A percentile compares a stretch with the other conserved stretches of the same genome.
Evolutionary conservation across 2,888 invertebrate species (phyloP).

Genomic region (Harpagoxenus sublaevis): DNA sequence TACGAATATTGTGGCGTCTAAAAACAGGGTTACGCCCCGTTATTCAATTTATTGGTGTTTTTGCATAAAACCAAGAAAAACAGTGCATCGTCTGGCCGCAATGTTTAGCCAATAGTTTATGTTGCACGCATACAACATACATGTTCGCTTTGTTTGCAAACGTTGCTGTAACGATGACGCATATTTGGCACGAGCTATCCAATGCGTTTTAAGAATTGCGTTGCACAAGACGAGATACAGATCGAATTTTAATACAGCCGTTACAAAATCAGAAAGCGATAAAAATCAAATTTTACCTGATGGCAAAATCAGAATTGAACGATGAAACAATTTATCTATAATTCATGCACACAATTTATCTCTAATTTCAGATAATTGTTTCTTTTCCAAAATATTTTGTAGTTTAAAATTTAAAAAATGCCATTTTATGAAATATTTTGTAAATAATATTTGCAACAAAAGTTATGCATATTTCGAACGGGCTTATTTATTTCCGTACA

Average conservation of each 20-base stretch:
- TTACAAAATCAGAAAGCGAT: slow-evolving; percentile 27
- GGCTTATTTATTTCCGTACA: slow-evolving; percentile 28
- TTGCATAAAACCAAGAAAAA: slow-evolving; percentile 55
- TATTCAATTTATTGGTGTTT: slow-evolving; percentile 83
- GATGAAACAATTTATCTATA: background rate
- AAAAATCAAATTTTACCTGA: background rate
- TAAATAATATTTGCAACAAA: background rate
- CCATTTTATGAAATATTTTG: background rate
- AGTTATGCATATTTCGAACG: slow-evolving; percentile 6
- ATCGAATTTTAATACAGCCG: slow-evolving; percentile 40
- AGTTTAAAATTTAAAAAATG: background rate
- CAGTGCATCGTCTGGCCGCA: slow-evolving; percentile 22
- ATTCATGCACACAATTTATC: background rate
- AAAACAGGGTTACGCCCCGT: slow-evolving; percentile 51
- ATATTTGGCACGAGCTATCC: slow-evolving; percentile 60
- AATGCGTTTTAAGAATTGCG: slow-evolving; percentile 49
- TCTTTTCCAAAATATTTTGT: background rate
- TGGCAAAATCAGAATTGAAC: background rate
- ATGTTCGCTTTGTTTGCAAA: slow-evolving; percentile 46
- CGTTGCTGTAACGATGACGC: slow-evolving; percentile 48
- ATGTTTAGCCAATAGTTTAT: slow-evolving; percentile 62
- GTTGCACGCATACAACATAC: slow-evolving; percentile 35
- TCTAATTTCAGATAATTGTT: background rate
- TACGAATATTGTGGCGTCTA: slow-evolving; percentile 30
- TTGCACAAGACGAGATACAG: slow-evolving; percentile 49